Evolutionary conservation across 2,888 invertebrate genomes (phyloP).

Genomic region (Euspilapteryx auroguttella): DNA sequence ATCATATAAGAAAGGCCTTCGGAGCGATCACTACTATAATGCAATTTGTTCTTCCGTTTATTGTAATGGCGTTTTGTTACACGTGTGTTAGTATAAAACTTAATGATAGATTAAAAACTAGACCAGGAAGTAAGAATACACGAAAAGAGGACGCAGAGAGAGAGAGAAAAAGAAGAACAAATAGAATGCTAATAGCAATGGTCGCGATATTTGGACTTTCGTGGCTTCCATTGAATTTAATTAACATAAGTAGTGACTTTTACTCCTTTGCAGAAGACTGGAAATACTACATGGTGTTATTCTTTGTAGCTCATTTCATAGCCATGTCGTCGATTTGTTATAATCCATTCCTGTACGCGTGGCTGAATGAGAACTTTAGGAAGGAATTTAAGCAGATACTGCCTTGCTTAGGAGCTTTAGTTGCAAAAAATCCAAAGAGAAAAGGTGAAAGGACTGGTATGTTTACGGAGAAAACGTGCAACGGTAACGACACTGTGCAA

Average conservation of each 20-base stretch:
- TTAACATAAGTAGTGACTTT: constrained; percentile 76
- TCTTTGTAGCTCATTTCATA: constrained; percentile 80
- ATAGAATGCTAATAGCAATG: constrained; percentile 91
- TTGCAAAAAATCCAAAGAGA: constrained; percentile 34
- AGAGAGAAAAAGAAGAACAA: constrained; percentile 78
- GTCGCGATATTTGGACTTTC: constrained; percentile 85
- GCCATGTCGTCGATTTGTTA: constrained; percentile 95
- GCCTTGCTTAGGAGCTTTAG: constrained; percentile 61
- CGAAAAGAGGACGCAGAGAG: constrained; percentile 79
- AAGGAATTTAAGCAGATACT: constrained; percentile 84
- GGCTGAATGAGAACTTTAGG: constrained; percentile 93
- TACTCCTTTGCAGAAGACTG: constrained; percentile 65
- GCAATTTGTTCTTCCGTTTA: constrained; percentile 86
- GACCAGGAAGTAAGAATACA: constrained; percentile 74
- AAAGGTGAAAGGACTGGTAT: constrained; percentile 44
- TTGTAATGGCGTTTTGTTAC: constrained; percentile 86
- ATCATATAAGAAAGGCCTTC: constrained; percentile 70
- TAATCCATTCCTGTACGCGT: constrained; percentile 93
- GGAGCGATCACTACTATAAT: constrained; percentile 78
- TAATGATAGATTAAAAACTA: constrained; percentile 70
- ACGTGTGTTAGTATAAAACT: constrained; percentile 77
- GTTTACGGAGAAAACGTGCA: constrained; percentile 50
- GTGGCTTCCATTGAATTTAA: constrained; percentile 81
- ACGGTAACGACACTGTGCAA: constrained; percentile 51
- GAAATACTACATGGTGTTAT: constrained; percentile 74